Conservation (phyloP, 2,888 invertebrate genomes). For the Sminthurinus aureus region DNA sequence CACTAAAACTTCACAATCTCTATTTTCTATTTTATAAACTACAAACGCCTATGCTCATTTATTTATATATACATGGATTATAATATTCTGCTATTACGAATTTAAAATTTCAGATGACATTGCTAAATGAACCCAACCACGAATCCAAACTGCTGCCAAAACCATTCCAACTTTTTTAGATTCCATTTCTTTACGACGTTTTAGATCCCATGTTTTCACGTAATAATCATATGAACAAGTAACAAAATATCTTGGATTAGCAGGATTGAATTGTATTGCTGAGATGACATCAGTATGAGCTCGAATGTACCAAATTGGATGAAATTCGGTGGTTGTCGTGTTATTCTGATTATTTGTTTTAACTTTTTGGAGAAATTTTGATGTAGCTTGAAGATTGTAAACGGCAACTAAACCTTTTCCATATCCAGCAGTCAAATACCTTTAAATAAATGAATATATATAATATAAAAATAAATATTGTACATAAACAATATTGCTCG, state of each 20-base stretch:
- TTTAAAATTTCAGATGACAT: conserved; percentile 33
- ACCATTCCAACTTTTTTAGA: conserved; percentile 51
- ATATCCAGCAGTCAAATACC: conserved; percentile 52
- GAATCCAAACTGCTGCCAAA: conserved; percentile 55
- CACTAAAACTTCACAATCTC: too few species aligned
- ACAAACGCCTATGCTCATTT: not conserved
- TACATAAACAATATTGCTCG: not conserved
- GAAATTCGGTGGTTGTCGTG: conserved; percentile 26
- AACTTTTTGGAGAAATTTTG: conserved; percentile 40
- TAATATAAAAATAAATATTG: conserved; percentile 14
- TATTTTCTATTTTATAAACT: not conserved
- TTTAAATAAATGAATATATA: conserved; percentile 28
- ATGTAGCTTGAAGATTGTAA: conserved; percentile 46
- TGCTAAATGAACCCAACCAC: conserved; percentile 55
- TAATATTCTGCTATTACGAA: conserved; percentile 12
- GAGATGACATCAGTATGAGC: conserved; percentile 47
- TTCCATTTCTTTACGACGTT: conserved; percentile 50
- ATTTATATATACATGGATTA: not conserved
- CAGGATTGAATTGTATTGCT: conserved; percentile 48
- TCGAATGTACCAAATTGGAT: conserved; percentile 54
- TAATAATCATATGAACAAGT: conserved; percentile 51
- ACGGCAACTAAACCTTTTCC: conserved; percentile 51
- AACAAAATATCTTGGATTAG: conserved; percentile 49
- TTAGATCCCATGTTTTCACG: conserved; percentile 53
- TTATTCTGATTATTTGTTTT: conserved; percentile 13